These are phyloP conservation scores for Aptenodytes forsteri DNA, from an alignment of 2,113 vertebrate genomes.

Conservation along the genomic window DNA sequence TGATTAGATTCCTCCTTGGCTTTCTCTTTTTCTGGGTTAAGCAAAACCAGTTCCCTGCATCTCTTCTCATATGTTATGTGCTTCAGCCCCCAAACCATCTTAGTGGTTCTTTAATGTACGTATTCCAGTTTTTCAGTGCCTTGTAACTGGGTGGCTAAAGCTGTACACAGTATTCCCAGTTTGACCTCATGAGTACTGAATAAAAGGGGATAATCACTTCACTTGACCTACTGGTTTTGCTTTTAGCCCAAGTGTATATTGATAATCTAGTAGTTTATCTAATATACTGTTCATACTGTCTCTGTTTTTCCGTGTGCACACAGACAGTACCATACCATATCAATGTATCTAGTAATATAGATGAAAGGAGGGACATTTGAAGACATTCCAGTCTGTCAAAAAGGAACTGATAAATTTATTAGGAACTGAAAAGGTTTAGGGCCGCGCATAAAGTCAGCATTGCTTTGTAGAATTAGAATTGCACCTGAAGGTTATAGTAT, in stretches of 20 bases:
- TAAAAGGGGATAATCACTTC: neutral
- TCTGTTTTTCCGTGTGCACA: neutral
- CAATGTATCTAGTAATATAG: neutral
- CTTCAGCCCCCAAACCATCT: neutral
- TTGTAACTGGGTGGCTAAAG: neutral
- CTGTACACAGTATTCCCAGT: neutral
- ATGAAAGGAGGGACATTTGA: neutral
- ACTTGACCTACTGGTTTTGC: neutral
- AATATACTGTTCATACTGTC: neutral
- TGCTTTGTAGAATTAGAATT: neutral
- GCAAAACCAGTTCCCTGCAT: neutral
- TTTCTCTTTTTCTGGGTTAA: neutral
- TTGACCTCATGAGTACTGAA: neutral
- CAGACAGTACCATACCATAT: neutral
- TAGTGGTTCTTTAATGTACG: neutral
- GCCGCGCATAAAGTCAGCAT: rapidly evolving
- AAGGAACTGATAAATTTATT: neutral
- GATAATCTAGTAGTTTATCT: neutral
- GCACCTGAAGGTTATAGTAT: neutral
- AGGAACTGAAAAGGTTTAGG: neutral
- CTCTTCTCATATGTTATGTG: neutral
- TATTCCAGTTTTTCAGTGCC: neutral
- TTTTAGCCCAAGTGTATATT: neutral
- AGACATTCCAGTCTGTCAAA: neutral
- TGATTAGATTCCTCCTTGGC: neutral